A percentile compares a stretch with the other conserved stretches of the same genome.
Evolutionary conservation across 2,888 invertebrate genomes (phyloP).

Genomic region (Adineta ricciae): DNA sequence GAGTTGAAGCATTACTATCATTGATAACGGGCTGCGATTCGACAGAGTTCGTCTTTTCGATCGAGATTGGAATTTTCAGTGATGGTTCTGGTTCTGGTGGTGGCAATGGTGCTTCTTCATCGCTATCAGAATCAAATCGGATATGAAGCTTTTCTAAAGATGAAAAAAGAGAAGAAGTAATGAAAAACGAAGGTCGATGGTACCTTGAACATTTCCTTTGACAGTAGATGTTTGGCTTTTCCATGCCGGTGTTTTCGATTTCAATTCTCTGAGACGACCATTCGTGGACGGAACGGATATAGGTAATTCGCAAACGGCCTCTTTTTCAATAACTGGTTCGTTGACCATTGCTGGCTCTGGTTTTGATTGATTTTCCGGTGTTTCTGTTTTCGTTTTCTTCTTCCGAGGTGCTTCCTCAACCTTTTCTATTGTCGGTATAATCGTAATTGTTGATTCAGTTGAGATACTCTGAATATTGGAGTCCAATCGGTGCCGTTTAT

Average conservation of each 20-base stretch:
- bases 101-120: background rate
- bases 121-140: constrained; percentile 1
- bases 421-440: no score
- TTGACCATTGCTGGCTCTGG: background rate
- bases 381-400: background rate
- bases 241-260: background rate
- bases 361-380: background rate
- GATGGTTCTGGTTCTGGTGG: no score
- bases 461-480: no score
- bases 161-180: background rate
- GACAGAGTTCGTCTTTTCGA: background rate
- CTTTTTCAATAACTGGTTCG: background rate
- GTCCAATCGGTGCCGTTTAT: no score
- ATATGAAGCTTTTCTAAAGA: background rate
- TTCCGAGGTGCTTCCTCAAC: background rate
- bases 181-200: background rate
- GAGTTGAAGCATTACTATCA: background rate
- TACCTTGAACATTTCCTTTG: background rate
- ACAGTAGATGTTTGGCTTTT: background rate
- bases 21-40: background rate
- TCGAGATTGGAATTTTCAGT: background rate
- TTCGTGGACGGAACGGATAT: background rate
- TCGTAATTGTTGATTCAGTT: background rate
- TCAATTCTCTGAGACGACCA: background rate
- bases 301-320: background rate